Conservation (phyloP, 2,888 invertebrate species). For the Rapana venosa region DNA sequence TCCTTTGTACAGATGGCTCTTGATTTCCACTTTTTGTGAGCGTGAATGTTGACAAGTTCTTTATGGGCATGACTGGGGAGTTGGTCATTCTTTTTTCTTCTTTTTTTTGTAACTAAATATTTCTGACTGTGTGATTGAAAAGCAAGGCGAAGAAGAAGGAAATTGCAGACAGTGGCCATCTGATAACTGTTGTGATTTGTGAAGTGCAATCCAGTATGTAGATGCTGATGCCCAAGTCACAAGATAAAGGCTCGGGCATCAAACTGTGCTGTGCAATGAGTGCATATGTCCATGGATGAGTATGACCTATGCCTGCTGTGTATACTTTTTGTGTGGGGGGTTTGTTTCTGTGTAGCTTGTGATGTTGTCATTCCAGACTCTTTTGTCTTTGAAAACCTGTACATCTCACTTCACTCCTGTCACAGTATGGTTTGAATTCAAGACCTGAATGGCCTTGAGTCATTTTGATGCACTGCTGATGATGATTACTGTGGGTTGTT, state of each 20-base stretch:
- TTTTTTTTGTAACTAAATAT: background rate
- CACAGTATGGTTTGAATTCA: background rate
- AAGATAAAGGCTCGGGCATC: background rate
- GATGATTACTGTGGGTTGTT: background rate
- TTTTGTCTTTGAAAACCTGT: background rate
- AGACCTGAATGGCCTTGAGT: background rate
- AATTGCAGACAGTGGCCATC: background rate
- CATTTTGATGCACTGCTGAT: conserved; percentile 1
- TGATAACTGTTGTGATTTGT: conserved; percentile 15
- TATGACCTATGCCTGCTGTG: background rate
- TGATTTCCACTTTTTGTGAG: conserved; percentile 3
- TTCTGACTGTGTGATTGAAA: background rate
- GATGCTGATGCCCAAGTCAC: background rate
- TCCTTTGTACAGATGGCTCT: background rate
- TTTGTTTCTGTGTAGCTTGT: background rate
- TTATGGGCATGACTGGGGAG: background rate
- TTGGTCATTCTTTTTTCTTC: background rate
- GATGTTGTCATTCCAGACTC: background rate
- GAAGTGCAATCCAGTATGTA: conserved; percentile 17
- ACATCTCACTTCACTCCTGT: background rate
- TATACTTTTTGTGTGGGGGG: background rate
- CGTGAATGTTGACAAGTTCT: background rate
- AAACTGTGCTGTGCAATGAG: background rate
- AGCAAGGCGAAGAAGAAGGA: background rate
- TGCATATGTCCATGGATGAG: background rate